Evolutionary conservation across 2,888 invertebrate genomes (phyloP).

Genomic region (Endomychus coccineus): DNA sequence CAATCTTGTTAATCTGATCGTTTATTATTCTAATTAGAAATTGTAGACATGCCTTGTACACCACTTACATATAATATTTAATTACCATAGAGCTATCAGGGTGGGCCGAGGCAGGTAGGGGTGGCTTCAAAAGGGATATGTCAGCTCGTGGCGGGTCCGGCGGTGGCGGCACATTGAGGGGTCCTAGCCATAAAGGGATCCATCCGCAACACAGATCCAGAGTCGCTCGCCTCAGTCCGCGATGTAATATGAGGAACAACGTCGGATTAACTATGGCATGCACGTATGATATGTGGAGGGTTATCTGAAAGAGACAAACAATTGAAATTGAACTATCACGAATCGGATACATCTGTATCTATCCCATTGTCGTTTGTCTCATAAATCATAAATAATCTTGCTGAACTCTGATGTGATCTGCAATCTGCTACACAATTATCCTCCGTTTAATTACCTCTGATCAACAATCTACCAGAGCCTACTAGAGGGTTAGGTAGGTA

Average conservation of each 20-base stretch:
- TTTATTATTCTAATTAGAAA: not conserved
- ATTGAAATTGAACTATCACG: too few relatives aligned
- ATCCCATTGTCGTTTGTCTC: too few relatives aligned
- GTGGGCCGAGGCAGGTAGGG: conserved; percentile 49
- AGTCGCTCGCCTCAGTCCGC: conserved; percentile 64
- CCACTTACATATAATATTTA: conserved; percentile 51
- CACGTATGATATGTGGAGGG: conserved; percentile 79
- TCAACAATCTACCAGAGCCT: too few relatives aligned
- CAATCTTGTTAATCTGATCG: too few relatives aligned
- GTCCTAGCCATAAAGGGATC: conserved; percentile 40
- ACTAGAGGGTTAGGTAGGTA: too few relatives aligned
- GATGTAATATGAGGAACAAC: conserved; percentile 69
- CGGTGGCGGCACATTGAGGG: conserved; percentile 48
- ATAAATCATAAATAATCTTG: too few relatives aligned
- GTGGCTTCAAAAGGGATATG: conserved; percentile 55
- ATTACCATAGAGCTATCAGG: conserved; percentile 49
- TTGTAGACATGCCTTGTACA: conserved; percentile 29
- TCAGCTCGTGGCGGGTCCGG: conserved; percentile 53
- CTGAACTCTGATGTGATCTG: too few relatives aligned
- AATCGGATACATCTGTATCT: too few relatives aligned
- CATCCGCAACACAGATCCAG: conserved; percentile 67
- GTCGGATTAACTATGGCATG: conserved; percentile 81
- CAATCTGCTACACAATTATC: too few relatives aligned
- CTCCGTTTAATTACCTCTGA: too few relatives aligned
- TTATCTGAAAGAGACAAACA: conserved; percentile 73